Evolutionary conservation across 2,888 invertebrate species (phyloP), one percentile per base, ranked within the genome.

Genomic region (Epinotia bilunana): DNA sequence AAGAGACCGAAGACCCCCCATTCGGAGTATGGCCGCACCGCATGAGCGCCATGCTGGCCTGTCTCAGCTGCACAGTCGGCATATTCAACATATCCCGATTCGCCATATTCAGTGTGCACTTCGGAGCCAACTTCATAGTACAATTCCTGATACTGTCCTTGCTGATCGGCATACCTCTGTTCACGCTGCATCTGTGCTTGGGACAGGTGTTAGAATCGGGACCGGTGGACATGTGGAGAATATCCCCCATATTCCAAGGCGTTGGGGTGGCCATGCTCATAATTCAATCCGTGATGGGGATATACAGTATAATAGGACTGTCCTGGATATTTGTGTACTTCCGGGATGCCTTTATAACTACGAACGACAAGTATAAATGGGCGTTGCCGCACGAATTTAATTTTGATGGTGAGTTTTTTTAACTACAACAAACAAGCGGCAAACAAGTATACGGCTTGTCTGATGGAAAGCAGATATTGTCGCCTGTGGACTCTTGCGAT

Each of bases 261-360:
- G 97, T 98, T 23, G 98, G 98, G 20, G 96, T 98, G 70, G 96
- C 98, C 0, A 90, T 98, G 79, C 95, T 98, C 28, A 89, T 97
- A 75, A 96, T 96, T 7, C 98, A 98, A 87, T 96, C 97, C 6
- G 94, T 97, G 67, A 95, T 98, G 80, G 98, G 98, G 70, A 95
- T 98, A 79, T 98, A 98, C 92, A 98, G 98, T 83, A 96, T 98
- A 73, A 96, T 98, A 49, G 97, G 98, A 4, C 95, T 98, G n/a
- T 97, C 98, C 2, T 98, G 98, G 98, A 95, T 98, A 91, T 96
- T 98, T 83, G 96, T 98, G 58, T 98, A 97, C 92, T 97, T 98
- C 82, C 91, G 96, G 78, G 98, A 98, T 88, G 97, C 98, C 0
- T 98, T 98, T 86, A 96, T 97, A 82, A 97, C 97, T 18, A 95